Percentiles rank a stretch among this genome's conserved stretches.
Evolutionary conservation across 37 sponge, comb jelly and placozoan genomes (phyloP).

Genomic region (Cladorhizidae sp.): DNA sequence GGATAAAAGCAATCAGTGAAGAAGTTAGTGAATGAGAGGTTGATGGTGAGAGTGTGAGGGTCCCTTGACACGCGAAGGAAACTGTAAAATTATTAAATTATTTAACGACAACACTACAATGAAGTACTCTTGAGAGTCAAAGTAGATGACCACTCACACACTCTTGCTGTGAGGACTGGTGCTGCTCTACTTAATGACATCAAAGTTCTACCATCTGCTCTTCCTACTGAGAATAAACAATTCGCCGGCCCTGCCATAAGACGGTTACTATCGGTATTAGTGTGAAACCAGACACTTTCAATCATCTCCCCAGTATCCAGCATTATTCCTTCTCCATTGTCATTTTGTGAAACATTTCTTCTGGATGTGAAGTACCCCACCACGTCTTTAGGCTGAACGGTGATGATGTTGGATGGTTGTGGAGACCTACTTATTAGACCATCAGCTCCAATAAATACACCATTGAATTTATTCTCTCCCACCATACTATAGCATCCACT

Average conservation of each 20-base stretch:
- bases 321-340: neutral
- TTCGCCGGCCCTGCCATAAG: neutral
- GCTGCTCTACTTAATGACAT: neutral
- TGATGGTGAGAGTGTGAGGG: no score
- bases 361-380: conserved; percentile 1
- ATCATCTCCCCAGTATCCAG: neutral
- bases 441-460: neutral
- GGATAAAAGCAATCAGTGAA: no score
- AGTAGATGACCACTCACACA: neutral
- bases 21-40: no score
- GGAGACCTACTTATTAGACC: neutral
- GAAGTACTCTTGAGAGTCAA: no score
- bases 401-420: conserved; percentile 6
- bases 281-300: conserved; percentile 11
- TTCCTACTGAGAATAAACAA: conserved; percentile 14
- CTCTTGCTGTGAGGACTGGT: neutral
- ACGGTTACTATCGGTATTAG: neutral
- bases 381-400: conserved; percentile 32
- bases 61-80: no score
- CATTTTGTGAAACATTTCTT: neutral
- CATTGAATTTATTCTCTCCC: conserved; percentile 17
- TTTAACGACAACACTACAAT: no score
- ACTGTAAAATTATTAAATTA: no score
- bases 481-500: conserved; percentile 27
- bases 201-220: neutral